Evolutionary conservation across 2,797 vertebrate genomes (phyloP), one percentile per base, ranked within the genome.

Genomic region (Poeciliopsis presidionis): DNA sequence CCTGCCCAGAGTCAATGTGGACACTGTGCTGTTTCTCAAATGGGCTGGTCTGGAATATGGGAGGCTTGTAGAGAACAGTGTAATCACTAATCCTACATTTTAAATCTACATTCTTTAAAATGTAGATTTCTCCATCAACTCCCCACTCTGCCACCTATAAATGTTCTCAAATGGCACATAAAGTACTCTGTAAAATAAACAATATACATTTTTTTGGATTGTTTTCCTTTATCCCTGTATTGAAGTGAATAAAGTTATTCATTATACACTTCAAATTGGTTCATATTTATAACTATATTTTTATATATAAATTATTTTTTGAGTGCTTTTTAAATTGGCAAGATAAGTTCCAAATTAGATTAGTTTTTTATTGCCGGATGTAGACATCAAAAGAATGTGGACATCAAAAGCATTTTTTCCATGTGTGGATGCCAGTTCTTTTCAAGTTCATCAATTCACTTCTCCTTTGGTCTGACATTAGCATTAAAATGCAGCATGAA

Each of bases 391-490:
- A 88, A 80, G 77, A 59, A 82, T 84, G 28, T 70, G 51, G 55
- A 87, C 83, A 86, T 91, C 85, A 86, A 82, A 88, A 71, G 33
- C 76, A 49, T 70, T 79, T 70, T 75, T 79, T 77, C 49, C 28
- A 82, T 84, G 79, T 86, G 67, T 77, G 63, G 22, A 25, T 75
- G 49, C 79, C 74, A 79, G 76, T 53, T 78, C 55, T 86, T 89
- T 88, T 88, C 78, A 81, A 85, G 78, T 87, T 88, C 72, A 77
- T 79, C 84, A 84, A 72, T 79, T n/a, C 59, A 81, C 61, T 82
- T 69, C 80, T 78, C 71, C 80, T 88, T 84, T 91, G 86, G 86
- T 86, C 88, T 88, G 82, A 84, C 80, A 75, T 88, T 77, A 76
- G 78, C 36, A 30, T 88, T 83, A 73, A 87, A 81, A 87, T 87